These are phyloP conservation scores for Aspiorhynchus laticeps DNA, from an alignment of 2,113 vertebrate genomes.

Conservation along the genomic window DNA sequence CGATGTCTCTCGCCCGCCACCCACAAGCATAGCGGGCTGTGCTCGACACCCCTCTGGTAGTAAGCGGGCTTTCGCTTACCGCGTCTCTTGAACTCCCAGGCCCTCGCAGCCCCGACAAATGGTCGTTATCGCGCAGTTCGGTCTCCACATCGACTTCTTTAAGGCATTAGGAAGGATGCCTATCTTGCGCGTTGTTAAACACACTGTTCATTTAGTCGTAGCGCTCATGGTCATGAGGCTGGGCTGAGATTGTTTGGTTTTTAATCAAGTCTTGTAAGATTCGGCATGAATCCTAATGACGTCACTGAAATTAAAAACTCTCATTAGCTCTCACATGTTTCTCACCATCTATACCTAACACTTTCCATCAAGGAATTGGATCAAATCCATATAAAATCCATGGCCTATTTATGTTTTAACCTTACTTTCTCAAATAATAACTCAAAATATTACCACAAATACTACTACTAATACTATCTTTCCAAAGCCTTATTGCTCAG, in stretches of 20 bases:
- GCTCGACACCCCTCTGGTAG: slow-evolving; percentile 51
- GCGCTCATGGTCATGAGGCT: not conserved
- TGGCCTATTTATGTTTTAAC: not conserved
- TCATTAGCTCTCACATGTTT: not conserved
- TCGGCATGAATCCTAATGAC: not conserved
- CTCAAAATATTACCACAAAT: not conserved
- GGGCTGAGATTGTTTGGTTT: not conserved
- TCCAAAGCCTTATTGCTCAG: not conserved
- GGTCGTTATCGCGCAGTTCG: slow-evolving; percentile 23
- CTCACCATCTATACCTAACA: not conserved
- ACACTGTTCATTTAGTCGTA: slow-evolving; percentile 2
- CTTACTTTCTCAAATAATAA: not conserved
- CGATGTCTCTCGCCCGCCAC: slow-evolving; percentile 20
- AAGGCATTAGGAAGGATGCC: not conserved
- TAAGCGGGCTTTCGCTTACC: slow-evolving; percentile 31
- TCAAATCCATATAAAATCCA: not conserved
- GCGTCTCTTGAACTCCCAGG: slow-evolving; percentile 46
- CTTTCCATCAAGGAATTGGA: not conserved
- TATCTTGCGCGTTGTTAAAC: slow-evolving; percentile 7
- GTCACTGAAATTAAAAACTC: not conserved
- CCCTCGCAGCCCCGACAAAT: slow-evolving; percentile 31
- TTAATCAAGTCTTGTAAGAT: not conserved
- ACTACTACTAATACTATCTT: not conserved
- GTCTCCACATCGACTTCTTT: not conserved
- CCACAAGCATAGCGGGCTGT: slow-evolving; percentile 44